These are phyloP conservation scores for Piezodorus guildinii DNA, from an alignment of 1,140 invertebrate genomes.

Conservation along the genomic window DNA sequence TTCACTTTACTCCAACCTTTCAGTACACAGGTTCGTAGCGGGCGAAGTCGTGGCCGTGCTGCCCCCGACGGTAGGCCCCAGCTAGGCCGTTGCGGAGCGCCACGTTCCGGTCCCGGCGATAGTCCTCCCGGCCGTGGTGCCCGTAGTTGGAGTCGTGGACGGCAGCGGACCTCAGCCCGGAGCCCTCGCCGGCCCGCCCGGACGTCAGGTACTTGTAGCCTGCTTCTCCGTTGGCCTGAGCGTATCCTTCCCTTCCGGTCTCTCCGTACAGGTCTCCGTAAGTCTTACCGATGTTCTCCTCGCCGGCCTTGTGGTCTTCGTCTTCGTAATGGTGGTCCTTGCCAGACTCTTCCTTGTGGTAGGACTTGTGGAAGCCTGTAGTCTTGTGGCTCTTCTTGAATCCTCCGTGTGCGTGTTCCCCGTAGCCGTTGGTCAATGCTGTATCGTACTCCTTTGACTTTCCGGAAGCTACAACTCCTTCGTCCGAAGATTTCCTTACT, in stretches of 20 bases:
- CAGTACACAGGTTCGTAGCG: no score
- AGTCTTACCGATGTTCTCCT: constrained; percentile 15
- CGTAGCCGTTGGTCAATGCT: constrained; percentile 4
- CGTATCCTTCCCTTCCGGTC: neutral
- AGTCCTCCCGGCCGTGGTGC: constrained; percentile 12
- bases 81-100: neutral
- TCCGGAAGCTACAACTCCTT: neutral
- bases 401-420: constrained; percentile 14
- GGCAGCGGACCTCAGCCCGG: neutral
- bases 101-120: constrained; percentile 7
- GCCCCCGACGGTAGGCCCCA: neutral
- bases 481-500: neutral
- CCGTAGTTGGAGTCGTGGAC: constrained; percentile 12
- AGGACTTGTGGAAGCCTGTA: constrained; percentile 57
- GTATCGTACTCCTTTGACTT: neutral
- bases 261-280: neutral
- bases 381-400: constrained; percentile 55
- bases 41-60: no score
- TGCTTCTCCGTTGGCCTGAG: neutral
- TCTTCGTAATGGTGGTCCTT: constrained; percentile 61
- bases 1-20: no score
- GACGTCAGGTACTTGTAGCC: neutral
- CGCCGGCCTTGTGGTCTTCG: constrained; percentile 48
- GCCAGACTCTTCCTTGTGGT: constrained; percentile 60
- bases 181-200: neutral